Base-by-base conservation (phyloP, 2,888 invertebrate genomes). In the Drosophila nr. perissopoda region DNA sequence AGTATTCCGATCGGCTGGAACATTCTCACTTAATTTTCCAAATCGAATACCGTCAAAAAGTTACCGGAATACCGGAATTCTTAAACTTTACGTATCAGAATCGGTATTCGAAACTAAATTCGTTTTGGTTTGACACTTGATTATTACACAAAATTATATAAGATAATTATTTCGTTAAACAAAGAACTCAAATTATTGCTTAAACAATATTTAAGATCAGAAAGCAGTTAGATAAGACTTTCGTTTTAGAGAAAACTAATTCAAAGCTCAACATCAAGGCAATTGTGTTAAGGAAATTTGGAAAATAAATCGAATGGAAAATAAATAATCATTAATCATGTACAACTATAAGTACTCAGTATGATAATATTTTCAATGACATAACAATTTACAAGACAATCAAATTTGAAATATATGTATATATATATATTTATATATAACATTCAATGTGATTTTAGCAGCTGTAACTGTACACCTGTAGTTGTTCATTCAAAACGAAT, bases 371-470 rank as follows among this genome's bases (percentile, higher is more conserved):
- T 63, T 67, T 65, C 38, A 71, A 62, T 78, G 85, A 85, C 85
- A 85, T 80, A 78, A 85, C 85, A 89, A 89, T 88, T 70, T 88
- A 85, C 85, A 89, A 88, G 89, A 89, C 88, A 85, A 84, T 87
- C 88, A 85, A 88, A 67, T 71, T 75, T 60, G 8, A 62, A 74
- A 46, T 46, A 78, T 70, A 66, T 49, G 48, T 61, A 74, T 78
- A 62, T 61, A 74, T 78, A 62, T 75, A 78, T 70, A 66, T 46
- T 57, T 58, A 70, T 78, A 42, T 74, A 71, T 68, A 81, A 89
- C 85, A 89, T 75, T 82, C 72, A 85, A 82, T 79, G 87, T 79
- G 71, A 65, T 73, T 69, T 72, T 63, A 60, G 62, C 63, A 68
- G 73, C 76, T 74, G 68, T 52, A 70, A 66, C 64, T 78, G 76